phyloP scores from a whole-genome alignment of 2,113 vertebrate genomes.

The Hipposideros armiger region DNA sequence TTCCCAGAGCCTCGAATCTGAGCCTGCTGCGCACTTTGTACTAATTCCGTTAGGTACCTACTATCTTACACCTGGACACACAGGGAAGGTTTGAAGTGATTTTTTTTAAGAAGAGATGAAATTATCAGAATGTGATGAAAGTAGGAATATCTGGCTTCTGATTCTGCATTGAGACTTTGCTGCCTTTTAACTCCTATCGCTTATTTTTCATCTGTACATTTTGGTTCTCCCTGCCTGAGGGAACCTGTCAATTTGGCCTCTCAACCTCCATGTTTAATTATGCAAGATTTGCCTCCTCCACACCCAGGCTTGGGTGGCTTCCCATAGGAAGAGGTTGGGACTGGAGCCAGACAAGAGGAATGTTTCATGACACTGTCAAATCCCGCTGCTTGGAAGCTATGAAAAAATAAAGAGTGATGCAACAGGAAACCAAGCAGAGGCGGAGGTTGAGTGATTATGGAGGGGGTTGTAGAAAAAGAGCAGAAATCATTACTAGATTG shows the following conservation, averaged over 20 bases:
- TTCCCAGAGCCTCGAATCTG: not conserved
- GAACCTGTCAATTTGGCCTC: not conserved
- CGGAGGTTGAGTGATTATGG: not conserved
- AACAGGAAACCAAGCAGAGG: not conserved
- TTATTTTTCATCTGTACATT: not conserved
- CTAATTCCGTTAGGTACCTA: not conserved
- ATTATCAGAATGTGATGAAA: not conserved
- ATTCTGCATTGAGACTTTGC: not conserved
- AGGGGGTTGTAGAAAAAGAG: not conserved
- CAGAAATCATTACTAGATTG: not conserved
- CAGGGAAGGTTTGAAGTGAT: not conserved
- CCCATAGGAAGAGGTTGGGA: not conserved
- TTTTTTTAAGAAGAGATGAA: conserved; percentile 8
- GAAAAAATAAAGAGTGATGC: not conserved
- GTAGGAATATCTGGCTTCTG: not conserved
- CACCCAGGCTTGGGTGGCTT: not conserved
- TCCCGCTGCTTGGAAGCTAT: not conserved
- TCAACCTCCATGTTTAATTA: not conserved
- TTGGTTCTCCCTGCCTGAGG: not conserved
- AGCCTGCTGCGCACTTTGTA: not conserved
- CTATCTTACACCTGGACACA: not conserved
- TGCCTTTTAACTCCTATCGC: not conserved
- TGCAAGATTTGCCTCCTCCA: not conserved
- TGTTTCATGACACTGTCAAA: not conserved
- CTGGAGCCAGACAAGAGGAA: not conserved